A percentile compares a stretch with the other conserved stretches of the same genome.
Evolutionary conservation across 2,113 vertebrate species (phyloP).

Genomic region (Phoxinus phoxinus): DNA sequence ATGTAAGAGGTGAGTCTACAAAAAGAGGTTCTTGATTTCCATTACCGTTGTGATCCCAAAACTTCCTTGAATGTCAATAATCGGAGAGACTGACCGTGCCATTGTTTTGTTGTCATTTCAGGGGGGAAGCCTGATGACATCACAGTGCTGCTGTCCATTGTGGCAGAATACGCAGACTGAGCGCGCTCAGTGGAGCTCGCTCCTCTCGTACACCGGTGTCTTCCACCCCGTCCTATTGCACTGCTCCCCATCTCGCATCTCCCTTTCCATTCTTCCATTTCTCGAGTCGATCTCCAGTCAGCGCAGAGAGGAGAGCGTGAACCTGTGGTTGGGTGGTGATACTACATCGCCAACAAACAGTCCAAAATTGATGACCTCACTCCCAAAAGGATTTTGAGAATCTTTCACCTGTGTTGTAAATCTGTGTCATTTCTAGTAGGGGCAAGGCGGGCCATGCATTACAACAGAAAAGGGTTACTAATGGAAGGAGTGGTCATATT

Average conservation of each 20-base stretch:
- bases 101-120: conserved; percentile 60
- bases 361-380: conserved; percentile 12
- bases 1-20: conserved; percentile 88
- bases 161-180: conserved; percentile 97
- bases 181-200: conserved; percentile 30
- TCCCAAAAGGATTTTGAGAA: conserved; percentile 3
- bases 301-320: neutral
- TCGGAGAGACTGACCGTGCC: neutral
- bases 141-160: conserved; percentile 98
- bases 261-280: conserved; percentile 20
- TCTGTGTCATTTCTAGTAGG: neutral
- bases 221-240: conserved; percentile 61
- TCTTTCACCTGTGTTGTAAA: neutral
- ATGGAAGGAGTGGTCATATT: conserved; percentile 2
- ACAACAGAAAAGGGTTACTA: conserved; percentile 25
- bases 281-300: conserved; percentile 20
- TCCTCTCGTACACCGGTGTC: conserved; percentile 59
- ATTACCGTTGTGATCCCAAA: neutral
- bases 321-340: conserved; percentile 1
- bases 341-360: neutral
- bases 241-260: conserved; percentile 51
- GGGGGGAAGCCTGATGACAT: conserved; percentile 99
- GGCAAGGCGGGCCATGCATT: neutral
- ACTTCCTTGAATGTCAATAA: neutral
- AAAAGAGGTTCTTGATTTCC: neutral